These are phyloP conservation scores for Perca schrenkii DNA, from an alignment of 2,113 vertebrate genomes.

Conservation along the genomic window DNA sequence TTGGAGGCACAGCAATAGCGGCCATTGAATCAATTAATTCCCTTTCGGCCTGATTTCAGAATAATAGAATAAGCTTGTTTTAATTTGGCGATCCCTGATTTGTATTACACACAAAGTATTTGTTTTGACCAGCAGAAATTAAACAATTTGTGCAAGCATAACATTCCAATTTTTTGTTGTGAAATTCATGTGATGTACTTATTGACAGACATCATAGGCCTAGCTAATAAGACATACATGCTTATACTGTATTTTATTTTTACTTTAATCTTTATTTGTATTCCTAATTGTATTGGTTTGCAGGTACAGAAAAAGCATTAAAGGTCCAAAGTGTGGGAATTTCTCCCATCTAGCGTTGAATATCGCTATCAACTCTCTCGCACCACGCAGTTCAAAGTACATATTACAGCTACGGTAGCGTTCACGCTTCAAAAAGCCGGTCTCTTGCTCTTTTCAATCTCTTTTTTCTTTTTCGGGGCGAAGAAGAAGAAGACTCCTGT, in stretches of 20 bases:
- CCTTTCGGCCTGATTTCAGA: not conserved
- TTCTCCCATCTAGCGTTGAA: too few relatives aligned
- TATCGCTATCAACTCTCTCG: too few relatives aligned
- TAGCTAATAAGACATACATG: not conserved
- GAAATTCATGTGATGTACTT: not conserved
- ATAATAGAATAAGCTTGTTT: not conserved
- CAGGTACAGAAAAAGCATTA: not conserved
- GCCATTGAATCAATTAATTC: not conserved
- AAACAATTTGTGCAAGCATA: not conserved
- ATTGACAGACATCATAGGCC: not conserved
- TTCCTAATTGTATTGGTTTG: not conserved
- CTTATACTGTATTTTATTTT: too few relatives aligned
- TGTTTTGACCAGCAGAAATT: not conserved
- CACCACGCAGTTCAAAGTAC: too few relatives aligned
- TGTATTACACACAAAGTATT: not conserved
- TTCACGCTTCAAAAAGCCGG: too few relatives aligned
- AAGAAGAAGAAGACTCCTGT: too few relatives aligned
- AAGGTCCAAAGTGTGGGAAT: too few relatives aligned
- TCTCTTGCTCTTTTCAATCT: too few relatives aligned
- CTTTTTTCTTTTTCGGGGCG: too few relatives aligned
- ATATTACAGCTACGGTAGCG: too few relatives aligned
- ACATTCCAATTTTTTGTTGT: not conserved
- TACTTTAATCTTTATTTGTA: not conserved
- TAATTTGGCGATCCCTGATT: not conserved
- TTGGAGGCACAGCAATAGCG: conserved; percentile 4